Conservation (phyloP, 2,888 invertebrate genomes). For the Nezara viridula region DNA sequence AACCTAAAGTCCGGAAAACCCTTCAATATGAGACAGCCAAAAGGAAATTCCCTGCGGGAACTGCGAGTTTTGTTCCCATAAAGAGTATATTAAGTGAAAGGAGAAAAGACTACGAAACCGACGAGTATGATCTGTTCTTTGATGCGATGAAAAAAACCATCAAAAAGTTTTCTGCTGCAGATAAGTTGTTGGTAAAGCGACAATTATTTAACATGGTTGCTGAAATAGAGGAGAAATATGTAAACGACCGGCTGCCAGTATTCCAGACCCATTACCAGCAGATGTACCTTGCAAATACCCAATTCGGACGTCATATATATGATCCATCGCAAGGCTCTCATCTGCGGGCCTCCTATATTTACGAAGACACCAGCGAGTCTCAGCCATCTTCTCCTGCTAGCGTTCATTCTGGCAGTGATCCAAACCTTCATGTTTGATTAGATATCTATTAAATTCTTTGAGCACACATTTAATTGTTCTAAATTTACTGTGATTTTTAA, state of each 20-base stretch:
- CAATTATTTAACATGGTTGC: background rate
- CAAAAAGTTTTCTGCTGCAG: constrained; percentile 14
- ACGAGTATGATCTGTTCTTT: constrained; percentile 24
- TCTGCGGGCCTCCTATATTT: background rate
- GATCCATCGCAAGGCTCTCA: background rate
- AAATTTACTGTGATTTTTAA: no score
- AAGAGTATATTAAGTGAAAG: background rate
- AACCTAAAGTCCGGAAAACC: background rate
- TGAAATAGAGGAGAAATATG: background rate
- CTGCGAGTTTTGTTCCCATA: background rate
- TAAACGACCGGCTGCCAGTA: background rate
- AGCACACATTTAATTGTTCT: no score
- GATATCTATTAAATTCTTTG: background rate
- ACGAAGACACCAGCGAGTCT: background rate
- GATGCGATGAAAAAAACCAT: constrained; percentile 17
- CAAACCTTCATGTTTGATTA: background rate
- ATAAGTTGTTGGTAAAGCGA: constrained; percentile 28
- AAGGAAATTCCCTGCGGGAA: background rate
- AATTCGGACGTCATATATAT: background rate
- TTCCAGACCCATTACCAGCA: background rate
- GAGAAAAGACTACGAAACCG: background rate
- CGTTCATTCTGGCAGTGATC: background rate
- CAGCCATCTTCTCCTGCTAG: background rate
- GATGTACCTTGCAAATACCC: background rate
- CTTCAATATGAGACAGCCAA: background rate